phyloP scores from a whole-genome alignment of 2,113 vertebrate species.

The Otolemur garnettii region DNA sequence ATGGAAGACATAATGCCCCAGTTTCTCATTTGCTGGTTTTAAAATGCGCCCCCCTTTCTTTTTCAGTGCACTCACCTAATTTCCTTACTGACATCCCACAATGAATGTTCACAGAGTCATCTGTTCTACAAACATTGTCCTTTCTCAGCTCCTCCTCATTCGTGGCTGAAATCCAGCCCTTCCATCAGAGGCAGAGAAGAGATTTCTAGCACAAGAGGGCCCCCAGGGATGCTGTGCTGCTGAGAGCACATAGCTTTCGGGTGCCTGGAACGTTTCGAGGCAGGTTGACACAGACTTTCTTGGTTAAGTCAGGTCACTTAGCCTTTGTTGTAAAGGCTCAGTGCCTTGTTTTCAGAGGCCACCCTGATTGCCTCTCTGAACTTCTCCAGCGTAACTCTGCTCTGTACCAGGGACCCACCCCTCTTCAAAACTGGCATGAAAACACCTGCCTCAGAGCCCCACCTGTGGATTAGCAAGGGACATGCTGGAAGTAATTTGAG shows the following conservation, averaged over 20 bases:
- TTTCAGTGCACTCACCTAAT: neutral
- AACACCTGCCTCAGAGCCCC: neutral
- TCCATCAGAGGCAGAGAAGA: neutral
- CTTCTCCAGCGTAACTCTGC: neutral
- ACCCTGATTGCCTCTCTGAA: neutral
- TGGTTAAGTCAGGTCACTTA: neutral
- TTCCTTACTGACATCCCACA: neutral
- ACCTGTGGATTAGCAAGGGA: neutral
- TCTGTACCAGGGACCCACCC: neutral
- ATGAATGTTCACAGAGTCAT: neutral
- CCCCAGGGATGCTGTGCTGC: rapidly evolving
- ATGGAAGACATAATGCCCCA: neutral
- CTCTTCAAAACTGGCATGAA: neutral
- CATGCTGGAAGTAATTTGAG: neutral
- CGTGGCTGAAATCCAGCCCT: neutral
- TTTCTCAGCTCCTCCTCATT: neutral
- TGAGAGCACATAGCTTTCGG: neutral
- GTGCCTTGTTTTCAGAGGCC: neutral
- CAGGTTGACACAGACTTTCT: neutral
- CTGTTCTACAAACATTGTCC: neutral
- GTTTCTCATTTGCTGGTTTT: neutral
- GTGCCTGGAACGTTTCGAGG: neutral
- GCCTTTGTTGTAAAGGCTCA: neutral
- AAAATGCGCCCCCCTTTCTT: neutral
- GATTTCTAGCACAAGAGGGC: too few relatives aligned